These are phyloP conservation scores for Aldabrachelys gigantea DNA, from an alignment of 2,113 vertebrate genomes.

Conservation along the genomic window DNA sequence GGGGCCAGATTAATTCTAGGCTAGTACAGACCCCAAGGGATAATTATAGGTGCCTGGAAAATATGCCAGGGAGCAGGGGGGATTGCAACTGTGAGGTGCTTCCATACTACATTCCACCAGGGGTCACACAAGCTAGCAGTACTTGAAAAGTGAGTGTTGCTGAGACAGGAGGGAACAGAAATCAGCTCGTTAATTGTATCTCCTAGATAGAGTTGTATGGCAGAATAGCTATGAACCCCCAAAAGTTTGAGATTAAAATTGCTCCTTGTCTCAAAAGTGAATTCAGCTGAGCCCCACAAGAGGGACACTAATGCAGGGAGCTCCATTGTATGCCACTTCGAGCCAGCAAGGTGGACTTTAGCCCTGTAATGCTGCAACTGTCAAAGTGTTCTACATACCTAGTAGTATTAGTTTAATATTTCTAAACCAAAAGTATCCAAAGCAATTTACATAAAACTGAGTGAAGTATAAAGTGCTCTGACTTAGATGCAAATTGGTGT, in stretches of 20 bases:
- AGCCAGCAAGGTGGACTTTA: not conserved
- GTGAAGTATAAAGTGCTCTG: constrained; percentile 55
- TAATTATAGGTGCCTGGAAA: not conserved
- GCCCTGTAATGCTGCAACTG: not conserved
- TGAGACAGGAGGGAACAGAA: not conserved
- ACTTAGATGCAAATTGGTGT: constrained; percentile 11
- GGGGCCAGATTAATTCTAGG: constrained; percentile 17
- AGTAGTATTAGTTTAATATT: constrained; percentile 37
- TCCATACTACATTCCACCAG: not conserved
- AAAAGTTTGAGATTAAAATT: constrained; percentile 50
- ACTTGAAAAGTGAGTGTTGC: constrained; percentile 5
- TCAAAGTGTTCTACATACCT: constrained; percentile 7
- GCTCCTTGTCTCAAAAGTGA: not conserved
- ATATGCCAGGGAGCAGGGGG: not conserved
- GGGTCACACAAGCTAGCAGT: not conserved
- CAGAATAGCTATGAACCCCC: not conserved
- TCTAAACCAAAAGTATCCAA: constrained; percentile 67
- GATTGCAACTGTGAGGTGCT: constrained; percentile 10
- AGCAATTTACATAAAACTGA: constrained; percentile 58
- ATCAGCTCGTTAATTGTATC: constrained; percentile 32
- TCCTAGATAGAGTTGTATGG: constrained; percentile 39
- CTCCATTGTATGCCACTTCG: not conserved
- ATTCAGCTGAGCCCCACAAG: not conserved
- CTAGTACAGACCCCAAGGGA: not conserved
- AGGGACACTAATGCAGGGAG: not conserved